Evolutionary conservation across 2,797 vertebrate species (phyloP).

Genomic region (Peromyscus nudipes): DNA sequence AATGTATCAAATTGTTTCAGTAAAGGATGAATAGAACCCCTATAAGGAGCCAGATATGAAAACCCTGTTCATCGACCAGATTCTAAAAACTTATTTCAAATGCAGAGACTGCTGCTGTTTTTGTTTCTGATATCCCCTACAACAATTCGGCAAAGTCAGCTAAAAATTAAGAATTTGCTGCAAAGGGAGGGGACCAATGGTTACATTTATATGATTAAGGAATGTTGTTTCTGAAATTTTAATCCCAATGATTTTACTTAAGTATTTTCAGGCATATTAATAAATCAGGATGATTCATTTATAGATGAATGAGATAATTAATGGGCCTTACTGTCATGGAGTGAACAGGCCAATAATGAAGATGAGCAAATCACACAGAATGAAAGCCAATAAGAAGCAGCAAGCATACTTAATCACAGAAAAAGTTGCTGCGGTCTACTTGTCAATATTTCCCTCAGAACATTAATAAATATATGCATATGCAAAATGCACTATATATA

Average conservation of each 20-base stretch:
- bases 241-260: neutral
- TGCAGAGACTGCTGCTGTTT: neutral
- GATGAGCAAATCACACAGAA: neutral
- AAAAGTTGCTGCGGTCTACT: neutral
- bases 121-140: neutral
- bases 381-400: neutral
- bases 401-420: neutral
- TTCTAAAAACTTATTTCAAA: neutral
- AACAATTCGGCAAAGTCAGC: neutral
- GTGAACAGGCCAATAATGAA: neutral
- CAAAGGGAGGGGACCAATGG: neutral
- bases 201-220: neutral
- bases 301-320: neutral
- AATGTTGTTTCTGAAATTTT: neutral
- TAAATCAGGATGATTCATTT: neutral
- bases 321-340: neutral
- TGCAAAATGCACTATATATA: neutral
- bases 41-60: neutral
- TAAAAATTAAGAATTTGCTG: neutral
- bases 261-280: constrained; percentile 2
- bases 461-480: neutral
- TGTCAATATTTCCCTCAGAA: neutral
- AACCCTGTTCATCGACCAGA: neutral
- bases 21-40: neutral
- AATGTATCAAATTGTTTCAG: neutral